Base-by-base conservation (phyloP, 1,140 invertebrate genomes). In the Drosophila insularis region DNA sequence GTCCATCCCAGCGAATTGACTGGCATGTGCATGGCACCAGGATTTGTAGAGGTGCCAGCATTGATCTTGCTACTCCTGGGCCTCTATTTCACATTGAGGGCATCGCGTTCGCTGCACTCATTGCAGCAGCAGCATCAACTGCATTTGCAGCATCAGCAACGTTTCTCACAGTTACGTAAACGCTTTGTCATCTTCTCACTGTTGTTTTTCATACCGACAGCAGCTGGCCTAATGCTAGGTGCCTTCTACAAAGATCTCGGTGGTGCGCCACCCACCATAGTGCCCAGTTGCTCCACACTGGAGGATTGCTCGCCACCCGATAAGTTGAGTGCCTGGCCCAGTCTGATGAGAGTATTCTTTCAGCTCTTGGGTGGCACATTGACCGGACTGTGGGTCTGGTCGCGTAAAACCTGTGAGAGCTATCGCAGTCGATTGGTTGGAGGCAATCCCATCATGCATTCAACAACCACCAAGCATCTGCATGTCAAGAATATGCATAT, bases 331-430 rank as follows among this genome's bases (percentile, higher is more conserved):
- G 91, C 80, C 65, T 93, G 70, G 87, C 91, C 72, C 27, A 78
- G 96, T 11, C 93, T 94, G 4, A 80, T 95, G n/a, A 92, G 96
- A 72, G 94, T 97, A 54, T 95, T 97, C 79, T 94, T 97, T 90
- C 95, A 95, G 11, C 92, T 98, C 27, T 94, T 96, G 13, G 95
- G 96, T 35, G 97, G 97, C 3, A 95, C 97, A 4, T 95, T 97
- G 6, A 96, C 96, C 0, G 96, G 96, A 0, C 95, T 97, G 91
- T 98, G 97, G 97, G 97, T 98, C 39, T 97, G 97, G 96, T 97
- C 97, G 1, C 94, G 95, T 0, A 98, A 98, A 85, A 98, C 97
- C 0, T 95, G 96, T 58, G 90, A 92, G 14, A 92, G 90, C 37
- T 92, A 92, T 59, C 76, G 91, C 11, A 89, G 71, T 61, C 85